Base-by-base conservation (phyloP, 1,140 invertebrate genomes). In the Metaphire vulgaris region DNA sequence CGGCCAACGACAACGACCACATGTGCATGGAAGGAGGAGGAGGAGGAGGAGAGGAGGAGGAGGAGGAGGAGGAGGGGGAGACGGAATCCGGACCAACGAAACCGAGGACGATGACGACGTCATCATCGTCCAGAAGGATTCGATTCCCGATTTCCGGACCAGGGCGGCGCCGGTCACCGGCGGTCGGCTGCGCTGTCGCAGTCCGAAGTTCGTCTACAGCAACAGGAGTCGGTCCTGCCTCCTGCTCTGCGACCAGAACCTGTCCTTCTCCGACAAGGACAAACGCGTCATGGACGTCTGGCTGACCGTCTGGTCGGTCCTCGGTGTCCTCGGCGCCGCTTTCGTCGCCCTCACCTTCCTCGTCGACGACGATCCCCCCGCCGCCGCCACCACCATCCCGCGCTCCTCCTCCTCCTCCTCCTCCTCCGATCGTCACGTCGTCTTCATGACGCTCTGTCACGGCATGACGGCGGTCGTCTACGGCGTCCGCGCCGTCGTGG, bases 361-460 rank as follows among this genome's bases (percentile, higher is more conserved):
- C 30, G 85, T 91, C 15, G 88, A 90, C 77, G 91, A 92, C 0
- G 89, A 90, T 26, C 95, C 82, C 94, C 93, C 99, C 87, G 90
- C 93, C 33, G 99, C 98, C 88, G 97, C 97, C 0, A n/a, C n/a
- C n/a, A n/a, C n/a, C n/a, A n/a, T n/a, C n/a, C n/a, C n/a, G n/a
- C n/a, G n/a, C n/a, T n/a, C n/a, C n/a, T n/a, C n/a, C n/a, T n/a
- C n/a, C 12, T 95, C 82, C 94, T 93, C 99, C 87, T 90, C 93
- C 33, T 99, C 98, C 88, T 97, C 97, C 0, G 97, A 99, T 86
- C 88, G 97, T 77, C 96, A 97, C 0, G 98, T 99, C 78, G 96
- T 99, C 79, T 99, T 98, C 86, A 88, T 99, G 75, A 95, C 96
- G 28, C 90, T 97, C 26, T 99, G 97, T 84, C 98, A 98, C 85